Base-by-base conservation (phyloP, 2,888 invertebrate genomes). In the Resseliella maxima region DNA sequence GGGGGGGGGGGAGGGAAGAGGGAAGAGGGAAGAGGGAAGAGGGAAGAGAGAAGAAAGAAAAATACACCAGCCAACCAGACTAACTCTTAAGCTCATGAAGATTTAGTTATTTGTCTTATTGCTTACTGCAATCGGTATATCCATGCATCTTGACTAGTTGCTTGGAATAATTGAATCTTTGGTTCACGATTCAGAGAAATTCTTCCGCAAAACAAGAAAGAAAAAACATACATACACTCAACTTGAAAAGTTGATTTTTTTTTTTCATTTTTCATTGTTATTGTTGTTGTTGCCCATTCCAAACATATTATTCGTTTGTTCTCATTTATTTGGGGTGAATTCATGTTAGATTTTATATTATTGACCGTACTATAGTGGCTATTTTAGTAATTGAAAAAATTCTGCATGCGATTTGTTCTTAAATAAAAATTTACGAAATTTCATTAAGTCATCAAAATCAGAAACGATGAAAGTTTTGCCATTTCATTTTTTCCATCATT, bases 161-260 rank as follows among this genome's bases (percentile, higher is more conserved):
- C 72, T 72, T 35, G 31, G 72, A 72, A 72, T 72, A 72, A 72
- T 72, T 72, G 72, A 72, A 72, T 72, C 72, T 72, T 15, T 72
- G 31, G 72, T 35, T n/a, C n/a, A 72, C 72, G 35, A 72, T 31
- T 72, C 31, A 35, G 18, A 15, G 10, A 15, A 18, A 31, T 72
- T 72, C 72, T 72, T 31, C 72, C 72, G 31, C 31, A 72, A 1
- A 72, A 50, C 8, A 50, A 18, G 2, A 50, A 8, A 41, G 12
- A 12, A 41, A 41, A 41, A 5, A 41, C 41, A 41, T 12, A 41
- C 41, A 41, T 41, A 35, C 12, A 72, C 72, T 31, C 31, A 15
- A 72, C 15, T 3, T 31, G 35, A 72, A 72, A 31, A 72, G 31
- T 31, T 72, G 31, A 12, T 31, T 31, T 59, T 59, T n/a, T 59